Evolutionary conservation across 2,888 invertebrate genomes (phyloP).

Genomic region (Agriopis leucophaearia): DNA sequence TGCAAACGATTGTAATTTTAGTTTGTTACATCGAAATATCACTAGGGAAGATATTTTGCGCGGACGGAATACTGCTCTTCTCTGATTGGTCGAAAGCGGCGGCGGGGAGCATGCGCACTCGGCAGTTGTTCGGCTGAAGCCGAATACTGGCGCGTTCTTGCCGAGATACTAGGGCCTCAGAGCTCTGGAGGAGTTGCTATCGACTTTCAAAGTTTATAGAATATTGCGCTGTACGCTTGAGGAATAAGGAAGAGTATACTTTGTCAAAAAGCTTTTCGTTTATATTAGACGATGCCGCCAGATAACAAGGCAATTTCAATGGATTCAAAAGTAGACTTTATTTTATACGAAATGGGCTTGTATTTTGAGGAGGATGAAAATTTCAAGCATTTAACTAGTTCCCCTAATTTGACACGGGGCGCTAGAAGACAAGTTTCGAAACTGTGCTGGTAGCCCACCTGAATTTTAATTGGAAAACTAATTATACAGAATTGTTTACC

Average conservation of each 20-base stretch:
- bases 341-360: slow-evolving; percentile 20
- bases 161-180: slow-evolving; percentile 84
- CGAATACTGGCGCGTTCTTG: slow-evolving; percentile 85
- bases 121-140: slow-evolving; percentile 75
- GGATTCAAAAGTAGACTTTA: slow-evolving; percentile 60
- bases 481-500: slow-evolving; percentile 13
- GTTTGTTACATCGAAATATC: slow-evolving; percentile 47
- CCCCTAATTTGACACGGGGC: slow-evolving; percentile 76
- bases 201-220: slow-evolving; percentile 40
- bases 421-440: slow-evolving; percentile 66
- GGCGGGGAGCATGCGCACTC: slow-evolving; percentile 84
- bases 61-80: slow-evolving; percentile 62
- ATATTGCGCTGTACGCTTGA: slow-evolving; percentile 50
- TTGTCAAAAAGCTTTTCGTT: slow-evolving; percentile 49
- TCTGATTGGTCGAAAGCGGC: slow-evolving; percentile 76
- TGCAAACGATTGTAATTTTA: slow-evolving; percentile 13
- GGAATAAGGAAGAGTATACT: slow-evolving; percentile 49
- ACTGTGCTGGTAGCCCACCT: slow-evolving; percentile 52
- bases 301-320: slow-evolving; percentile 65
- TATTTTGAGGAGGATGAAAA: slow-evolving; percentile 16
- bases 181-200: slow-evolving; percentile 78
- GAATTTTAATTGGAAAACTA: slow-evolving; percentile 35
- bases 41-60: slow-evolving; percentile 57
- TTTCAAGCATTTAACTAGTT: slow-evolving; percentile 72
- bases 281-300: slow-evolving; percentile 71